A percentile compares a stretch with the other conserved stretches of the same genome.
Evolutionary conservation across 2,888 invertebrate species (phyloP).

Genomic region (Tribolium freemani): DNA sequence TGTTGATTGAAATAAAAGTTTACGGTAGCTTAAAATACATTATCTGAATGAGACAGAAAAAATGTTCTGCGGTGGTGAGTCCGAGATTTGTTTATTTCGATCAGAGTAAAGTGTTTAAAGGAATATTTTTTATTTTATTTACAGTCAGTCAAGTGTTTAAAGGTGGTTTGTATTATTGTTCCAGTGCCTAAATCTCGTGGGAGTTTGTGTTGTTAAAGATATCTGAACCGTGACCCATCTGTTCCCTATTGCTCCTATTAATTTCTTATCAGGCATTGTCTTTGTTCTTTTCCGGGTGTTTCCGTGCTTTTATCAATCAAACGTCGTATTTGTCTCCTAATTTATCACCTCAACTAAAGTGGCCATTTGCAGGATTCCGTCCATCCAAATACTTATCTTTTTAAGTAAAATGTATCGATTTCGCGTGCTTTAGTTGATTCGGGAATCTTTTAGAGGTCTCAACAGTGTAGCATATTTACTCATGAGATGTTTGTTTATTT

Average conservation of each 20-base stretch:
- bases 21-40: not conserved
- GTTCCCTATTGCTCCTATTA: slow-evolving; percentile 45
- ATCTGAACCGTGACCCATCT: slow-evolving; percentile 50
- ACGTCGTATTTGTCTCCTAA: slow-evolving; percentile 43
- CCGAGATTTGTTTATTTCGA: slow-evolving; percentile 27
- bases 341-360: slow-evolving; percentile 8
- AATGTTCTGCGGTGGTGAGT: slow-evolving; percentile 28
- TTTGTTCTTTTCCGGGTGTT: slow-evolving; percentile 32
- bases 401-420: slow-evolving; percentile 10
- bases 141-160: slow-evolving; percentile 46
- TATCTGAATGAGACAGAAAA: slow-evolving; percentile 4
- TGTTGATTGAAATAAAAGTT: not conserved
- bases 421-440: not conserved
- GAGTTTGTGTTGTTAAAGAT: slow-evolving; percentile 45
- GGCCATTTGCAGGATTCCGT: slow-evolving; percentile 5
- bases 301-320: slow-evolving; percentile 44
- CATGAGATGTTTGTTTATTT: slow-evolving; percentile 62
- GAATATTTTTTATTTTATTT: slow-evolving; percentile 41
- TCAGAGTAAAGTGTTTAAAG: slow-evolving; percentile 5
- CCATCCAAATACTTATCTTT: slow-evolving; percentile 14
- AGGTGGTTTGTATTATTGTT: slow-evolving; percentile 49
- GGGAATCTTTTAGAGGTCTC: not conserved
- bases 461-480: slow-evolving; percentile 53
- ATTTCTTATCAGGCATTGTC: slow-evolving; percentile 44
- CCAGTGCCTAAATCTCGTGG: slow-evolving; percentile 49